Conservation (phyloP, 2,113 vertebrate species). For the Phoxinus phoxinus region DNA sequence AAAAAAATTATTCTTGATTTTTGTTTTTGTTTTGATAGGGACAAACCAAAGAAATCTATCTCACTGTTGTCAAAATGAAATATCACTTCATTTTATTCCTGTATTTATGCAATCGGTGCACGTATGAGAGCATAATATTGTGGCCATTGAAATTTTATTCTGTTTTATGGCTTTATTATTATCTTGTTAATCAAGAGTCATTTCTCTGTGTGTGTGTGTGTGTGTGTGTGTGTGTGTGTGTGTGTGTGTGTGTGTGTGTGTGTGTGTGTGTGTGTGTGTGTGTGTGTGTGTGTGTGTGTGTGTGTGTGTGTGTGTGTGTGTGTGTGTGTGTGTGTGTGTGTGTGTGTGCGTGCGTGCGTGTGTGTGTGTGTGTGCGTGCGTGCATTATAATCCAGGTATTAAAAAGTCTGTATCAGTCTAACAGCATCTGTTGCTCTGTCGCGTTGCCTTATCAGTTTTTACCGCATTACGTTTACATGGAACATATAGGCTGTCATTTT, state of each 20-base stretch:
- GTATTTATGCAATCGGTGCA: background rate
- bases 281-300: constrained; percentile 37
- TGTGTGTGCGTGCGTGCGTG: background rate
- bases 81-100: constrained; percentile 9
- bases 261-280: constrained; percentile 15
- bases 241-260: constrained; percentile 26
- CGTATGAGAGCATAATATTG: constrained; percentile 17
- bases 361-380: constrained; percentile 16
- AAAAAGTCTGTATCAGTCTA: constrained; percentile 50
- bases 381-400: constrained; percentile 50
- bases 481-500: constrained; percentile 57
- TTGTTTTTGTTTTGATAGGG: constrained; percentile 20
- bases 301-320: constrained; percentile 5
- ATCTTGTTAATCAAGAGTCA: constrained; percentile 17
- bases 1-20: constrained; percentile 1
- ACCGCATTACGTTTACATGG: constrained; percentile 48
- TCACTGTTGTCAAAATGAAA: constrained; percentile 28
- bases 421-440: constrained; percentile 59
- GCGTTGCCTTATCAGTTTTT: constrained; percentile 55
- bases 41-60: constrained; percentile 30
- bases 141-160: constrained; percentile 5
- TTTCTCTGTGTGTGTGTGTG: constrained; percentile 16
- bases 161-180: constrained; percentile 26
- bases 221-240: constrained; percentile 17
- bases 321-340: constrained; percentile 23